Percentiles rank a stretch among this genome's conserved stretches.
Conservation (phyloP, 2,113 vertebrate genomes). For the Xiphophorus maculatus region DNA sequence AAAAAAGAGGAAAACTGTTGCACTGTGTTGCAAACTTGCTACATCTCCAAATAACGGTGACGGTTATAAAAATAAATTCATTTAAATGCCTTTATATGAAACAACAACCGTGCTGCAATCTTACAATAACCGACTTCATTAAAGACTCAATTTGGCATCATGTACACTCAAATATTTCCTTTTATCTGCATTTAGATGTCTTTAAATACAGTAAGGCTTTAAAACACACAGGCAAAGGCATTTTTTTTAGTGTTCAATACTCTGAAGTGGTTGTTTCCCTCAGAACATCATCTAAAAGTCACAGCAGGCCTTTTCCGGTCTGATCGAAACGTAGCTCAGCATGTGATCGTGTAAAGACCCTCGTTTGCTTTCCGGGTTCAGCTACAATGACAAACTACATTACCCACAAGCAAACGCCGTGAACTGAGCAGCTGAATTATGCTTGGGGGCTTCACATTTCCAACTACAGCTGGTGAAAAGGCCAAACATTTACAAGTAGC, state of each 20-base stretch:
- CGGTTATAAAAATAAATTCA: constrained; percentile 14
- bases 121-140: neutral
- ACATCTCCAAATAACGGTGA: constrained; percentile 14
- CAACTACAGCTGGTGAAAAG: constrained; percentile 41
- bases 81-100: constrained; percentile 27
- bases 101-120: constrained; percentile 1
- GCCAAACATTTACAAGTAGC: neutral
- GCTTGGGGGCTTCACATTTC: constrained; percentile 29
- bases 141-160: constrained; percentile 50
- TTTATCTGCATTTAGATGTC: constrained; percentile 5
- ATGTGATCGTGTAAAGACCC: constrained; percentile 25
- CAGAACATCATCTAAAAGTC: neutral
- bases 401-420: constrained; percentile 16
- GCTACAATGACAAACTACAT: constrained; percentile 23
- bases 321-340: neutral
- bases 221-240: constrained; percentile 43
- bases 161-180: constrained; percentile 7
- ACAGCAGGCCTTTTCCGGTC: constrained; percentile 15
- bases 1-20: neutral
- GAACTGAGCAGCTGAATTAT: constrained; percentile 16
- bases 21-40: constrained; percentile 34
- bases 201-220: constrained; percentile 52
- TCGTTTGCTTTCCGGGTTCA: too few species aligned
- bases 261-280: constrained; percentile 11
- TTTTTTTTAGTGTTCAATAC: constrained; percentile 38